phyloP scores from a whole-genome alignment of 2,113 vertebrate species.

The Penelope pileata region DNA sequence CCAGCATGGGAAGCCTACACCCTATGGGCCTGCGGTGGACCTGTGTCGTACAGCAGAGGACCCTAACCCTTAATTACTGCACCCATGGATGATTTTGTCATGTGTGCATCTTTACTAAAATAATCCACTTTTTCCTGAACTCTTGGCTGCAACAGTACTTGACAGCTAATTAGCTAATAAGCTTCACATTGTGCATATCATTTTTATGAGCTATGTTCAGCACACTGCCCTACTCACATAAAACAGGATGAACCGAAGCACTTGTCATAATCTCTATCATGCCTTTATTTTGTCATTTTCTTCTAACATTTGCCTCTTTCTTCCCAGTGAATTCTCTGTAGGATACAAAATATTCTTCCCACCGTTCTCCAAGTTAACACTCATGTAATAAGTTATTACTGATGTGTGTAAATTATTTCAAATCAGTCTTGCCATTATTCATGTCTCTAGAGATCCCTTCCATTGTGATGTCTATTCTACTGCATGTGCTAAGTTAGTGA shows the following conservation, averaged over 20 bases:
- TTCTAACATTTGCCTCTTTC: not conserved
- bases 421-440: not conserved
- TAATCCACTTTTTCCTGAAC: not conserved
- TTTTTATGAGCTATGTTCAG: not conserved
- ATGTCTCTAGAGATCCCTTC: not conserved
- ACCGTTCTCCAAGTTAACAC: not conserved
- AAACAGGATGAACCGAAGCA: not conserved
- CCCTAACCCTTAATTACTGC: not conserved
- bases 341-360: not conserved
- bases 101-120: accelerated
- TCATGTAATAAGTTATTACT: not conserved
- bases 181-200: too few species aligned
- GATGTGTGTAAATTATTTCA: not conserved
- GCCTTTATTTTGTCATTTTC: not conserved
- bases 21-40: not conserved
- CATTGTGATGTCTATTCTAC: not conserved
- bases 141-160: not conserved
- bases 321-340: not conserved
- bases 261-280: not conserved
- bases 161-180: not conserved
- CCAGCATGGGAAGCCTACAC: not conserved
- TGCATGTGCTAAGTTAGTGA: not conserved
- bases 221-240: not conserved
- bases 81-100: not conserved
- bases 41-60: not conserved